Evolutionary conservation across 2,113 vertebrate genomes (phyloP), one percentile per base, ranked within the genome.

Genomic region (Rattus rattus): DNA sequence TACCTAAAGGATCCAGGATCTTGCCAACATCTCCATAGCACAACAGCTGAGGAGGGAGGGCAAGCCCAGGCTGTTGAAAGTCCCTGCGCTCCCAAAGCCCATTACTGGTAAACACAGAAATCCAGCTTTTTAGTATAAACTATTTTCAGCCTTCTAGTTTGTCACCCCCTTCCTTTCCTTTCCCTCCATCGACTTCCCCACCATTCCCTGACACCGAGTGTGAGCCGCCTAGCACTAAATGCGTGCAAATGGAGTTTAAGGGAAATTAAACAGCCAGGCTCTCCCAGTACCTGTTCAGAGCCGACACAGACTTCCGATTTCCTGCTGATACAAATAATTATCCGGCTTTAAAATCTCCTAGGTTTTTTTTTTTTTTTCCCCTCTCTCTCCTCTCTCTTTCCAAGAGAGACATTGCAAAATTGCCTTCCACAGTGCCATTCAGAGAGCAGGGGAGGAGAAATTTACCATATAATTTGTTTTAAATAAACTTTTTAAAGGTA

Each of bases 311-410:
- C 80, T 81, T 52, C 85, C 39, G 76, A 83, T 76, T 96, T 95
- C 96, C 91, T 96, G 77, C 96, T 94, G 96, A 88, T 95, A 77
- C 49, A 95, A 94, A 93, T 95, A 96, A 97, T 92, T 79, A 88
- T 93, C 90, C 6, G 0, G 12, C 85, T 95, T 91, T 70, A 95
- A 93, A 76, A 80, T 67, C 77, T 63, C 72, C 88, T 76, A 28
- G 7, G 75, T 65, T 70, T 80, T 91, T 95, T n/a, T n/a, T 65
- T 70, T 80, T 91, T 52, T 61, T 96, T 47, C n/a, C 75, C 93
- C 79, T 83, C 36, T 83, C 39, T 47, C 81, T 90, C 52, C 52
- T 54, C 52, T 54, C 63, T 96, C 70, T 86, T 76, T 96, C 72
- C 49, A 86, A 96, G 88, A 86, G 76, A 52, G 17, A 39, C 1